Evolutionary conservation across 2,113 vertebrate genomes (phyloP).

Genomic region (Nematolebias whitei): DNA sequence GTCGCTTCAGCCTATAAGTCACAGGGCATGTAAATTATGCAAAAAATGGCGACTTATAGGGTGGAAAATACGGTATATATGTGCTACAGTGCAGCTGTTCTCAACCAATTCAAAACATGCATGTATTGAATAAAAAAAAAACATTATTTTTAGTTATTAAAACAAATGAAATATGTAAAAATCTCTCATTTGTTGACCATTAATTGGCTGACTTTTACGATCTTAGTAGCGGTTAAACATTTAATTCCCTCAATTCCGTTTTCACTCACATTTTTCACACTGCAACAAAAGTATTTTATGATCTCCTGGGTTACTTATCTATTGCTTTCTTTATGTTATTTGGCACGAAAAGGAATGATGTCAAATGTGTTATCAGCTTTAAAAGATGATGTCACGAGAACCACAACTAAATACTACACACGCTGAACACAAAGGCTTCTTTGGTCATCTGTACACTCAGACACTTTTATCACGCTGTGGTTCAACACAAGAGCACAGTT

Average conservation of each 20-base stretch:
- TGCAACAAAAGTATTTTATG: too few species aligned
- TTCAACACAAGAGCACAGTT: conserved; percentile 17
- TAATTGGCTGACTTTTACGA: too few species aligned
- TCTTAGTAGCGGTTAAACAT: too few species aligned
- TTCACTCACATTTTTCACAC: too few species aligned
- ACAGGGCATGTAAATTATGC: too few species aligned
- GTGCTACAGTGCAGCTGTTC: too few species aligned
- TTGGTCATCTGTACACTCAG: conserved; percentile 62
- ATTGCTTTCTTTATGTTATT: not conserved
- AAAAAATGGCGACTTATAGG: too few species aligned
- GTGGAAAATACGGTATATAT: too few species aligned
- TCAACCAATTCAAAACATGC: not conserved
- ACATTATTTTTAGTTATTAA: not conserved
- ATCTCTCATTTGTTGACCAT: too few species aligned
- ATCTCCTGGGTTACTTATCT: not conserved
- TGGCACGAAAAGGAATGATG: not conserved
- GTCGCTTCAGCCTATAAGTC: too few species aligned
- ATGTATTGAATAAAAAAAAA: not conserved
- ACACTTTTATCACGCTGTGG: conserved; percentile 51
- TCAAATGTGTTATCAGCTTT: not conserved
- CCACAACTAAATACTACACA: conserved; percentile 62
- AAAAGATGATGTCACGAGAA: conserved; percentile 40
- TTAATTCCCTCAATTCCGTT: too few species aligned
- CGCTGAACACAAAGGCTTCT: conserved; percentile 67
- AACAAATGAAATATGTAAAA: not conserved